Evolutionary conservation across 2,797 vertebrate genomes (phyloP), one percentile per base, ranked within the genome.

Genomic region (Tokudaia tokunoshimensis): DNA sequence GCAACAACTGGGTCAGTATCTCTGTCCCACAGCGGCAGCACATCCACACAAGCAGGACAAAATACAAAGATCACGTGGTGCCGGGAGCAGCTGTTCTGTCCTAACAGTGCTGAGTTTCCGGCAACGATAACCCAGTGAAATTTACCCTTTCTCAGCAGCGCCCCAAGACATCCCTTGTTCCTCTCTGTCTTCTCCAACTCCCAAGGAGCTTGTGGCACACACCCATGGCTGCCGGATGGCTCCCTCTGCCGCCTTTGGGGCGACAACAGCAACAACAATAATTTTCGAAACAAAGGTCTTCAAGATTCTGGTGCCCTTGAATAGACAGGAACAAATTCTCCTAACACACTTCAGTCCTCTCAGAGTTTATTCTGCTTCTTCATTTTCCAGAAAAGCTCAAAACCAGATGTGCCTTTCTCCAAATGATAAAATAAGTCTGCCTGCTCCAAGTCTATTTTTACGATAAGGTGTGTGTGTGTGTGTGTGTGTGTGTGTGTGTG

Each of bases 331-430:
- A 52, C 55, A 4, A 4, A n/a, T 59, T 88, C 84, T 74, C 52
- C 61, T 37, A 31, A 47, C 41, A 91, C 34, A 5, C 74, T 34
- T 61, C 65, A 24, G 8, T 52, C 80, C 76, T 92, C 29, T 59
- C 80, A 13, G 37, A 88, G 65, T 81, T 89, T 78, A 17, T 79
- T 94, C 67, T 80, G 59, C 50, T 70, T 80, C 74, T 80, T 83
- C 41, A 67, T 86, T 67, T 92, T 55, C 92, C 92, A 89, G 74
- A 95, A 96, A 96, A 10, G 75, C 22, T 57, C 34, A 72, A 78
- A 78, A 74, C 47, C 76, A 70, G 34, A 93, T 72, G 22, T 65
- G 80, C 70, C 75, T 75, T 76, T 87, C 63, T 89, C 86, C 3
- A 0, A 57, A 76, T 74, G 26, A 65, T 6, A 37, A 85, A 94